These are phyloP conservation scores for Cochlearius cochlearius DNA, from an alignment of 2,113 vertebrate genomes.

Conservation along the genomic window DNA sequence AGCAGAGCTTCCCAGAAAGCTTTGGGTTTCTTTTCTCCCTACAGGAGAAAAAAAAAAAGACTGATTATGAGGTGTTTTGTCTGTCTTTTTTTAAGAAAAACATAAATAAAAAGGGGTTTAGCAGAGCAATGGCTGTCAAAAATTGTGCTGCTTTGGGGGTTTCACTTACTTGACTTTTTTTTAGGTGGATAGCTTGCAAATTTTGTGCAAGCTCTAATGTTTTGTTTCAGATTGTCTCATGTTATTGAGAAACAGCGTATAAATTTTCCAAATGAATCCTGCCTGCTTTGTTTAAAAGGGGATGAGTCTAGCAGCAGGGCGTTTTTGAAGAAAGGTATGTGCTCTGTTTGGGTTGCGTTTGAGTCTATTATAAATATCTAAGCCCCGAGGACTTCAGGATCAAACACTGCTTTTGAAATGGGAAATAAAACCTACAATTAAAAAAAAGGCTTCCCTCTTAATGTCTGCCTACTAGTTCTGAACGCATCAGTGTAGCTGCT, in stretches of 20 bases:
- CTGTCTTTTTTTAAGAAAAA: background rate
- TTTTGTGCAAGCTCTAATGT: background rate
- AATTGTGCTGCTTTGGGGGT: background rate
- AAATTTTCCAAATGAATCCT: background rate
- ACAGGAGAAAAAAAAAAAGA: background rate
- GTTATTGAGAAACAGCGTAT: background rate
- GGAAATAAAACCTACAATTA: conserved; percentile 31
- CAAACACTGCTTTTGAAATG: conserved; percentile 26
- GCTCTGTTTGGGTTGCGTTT: background rate
- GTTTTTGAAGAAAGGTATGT: background rate
- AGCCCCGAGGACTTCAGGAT: background rate
- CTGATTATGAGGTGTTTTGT: background rate
- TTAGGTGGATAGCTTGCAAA: background rate
- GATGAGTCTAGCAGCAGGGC: background rate
- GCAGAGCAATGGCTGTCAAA: background rate
- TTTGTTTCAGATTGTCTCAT: background rate
- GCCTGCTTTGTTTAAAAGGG: background rate
- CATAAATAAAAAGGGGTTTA: background rate
- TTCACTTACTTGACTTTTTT: background rate
- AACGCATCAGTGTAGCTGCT: background rate
- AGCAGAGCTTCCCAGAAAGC: background rate
- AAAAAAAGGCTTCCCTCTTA: background rate
- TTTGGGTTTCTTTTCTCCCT: background rate
- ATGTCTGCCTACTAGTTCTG: background rate
- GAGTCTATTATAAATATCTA: background rate